These are phyloP conservation scores for Chroicocephalus ridibundus DNA, from an alignment of 2,113 vertebrate genomes.

Conservation along the genomic window DNA sequence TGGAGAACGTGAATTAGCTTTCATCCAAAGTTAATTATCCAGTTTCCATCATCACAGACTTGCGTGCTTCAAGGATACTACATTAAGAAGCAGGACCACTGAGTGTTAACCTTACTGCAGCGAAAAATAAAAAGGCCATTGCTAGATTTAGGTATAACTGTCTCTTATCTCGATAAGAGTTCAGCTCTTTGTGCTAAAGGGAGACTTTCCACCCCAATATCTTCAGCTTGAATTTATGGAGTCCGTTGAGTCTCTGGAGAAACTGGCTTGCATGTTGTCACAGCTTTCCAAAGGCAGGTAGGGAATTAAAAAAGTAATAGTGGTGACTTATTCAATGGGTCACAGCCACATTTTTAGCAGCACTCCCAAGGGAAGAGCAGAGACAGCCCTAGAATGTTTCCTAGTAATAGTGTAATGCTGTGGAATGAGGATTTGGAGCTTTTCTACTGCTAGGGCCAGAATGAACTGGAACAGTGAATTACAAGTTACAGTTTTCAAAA, in stretches of 20 bases:
- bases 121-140: neutral
- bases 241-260: rapidly evolving
- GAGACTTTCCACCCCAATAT: neutral
- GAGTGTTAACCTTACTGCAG: neutral
- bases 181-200: neutral
- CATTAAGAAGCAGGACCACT: neutral
- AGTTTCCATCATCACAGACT: neutral
- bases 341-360: neutral
- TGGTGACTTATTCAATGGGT: neutral
- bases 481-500: neutral
- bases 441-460: neutral
- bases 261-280: neutral
- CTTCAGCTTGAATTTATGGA: neutral
- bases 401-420: neutral
- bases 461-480: neutral
- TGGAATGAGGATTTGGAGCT: neutral
- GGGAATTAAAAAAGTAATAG: neutral
- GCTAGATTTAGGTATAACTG: neutral
- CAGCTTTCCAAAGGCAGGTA: neutral
- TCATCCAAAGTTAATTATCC: neutral
- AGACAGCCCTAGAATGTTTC: neutral
- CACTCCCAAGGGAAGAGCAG: neutral
- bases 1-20: neutral
- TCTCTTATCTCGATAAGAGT: neutral
- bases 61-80: neutral